A percentile compares a stretch with the other conserved stretches of the same genome.
These are phyloP conservation scores for Tricholaema leucomelas DNA, from an alignment of 2,113 vertebrate genomes.

Conservation along the genomic window DNA sequence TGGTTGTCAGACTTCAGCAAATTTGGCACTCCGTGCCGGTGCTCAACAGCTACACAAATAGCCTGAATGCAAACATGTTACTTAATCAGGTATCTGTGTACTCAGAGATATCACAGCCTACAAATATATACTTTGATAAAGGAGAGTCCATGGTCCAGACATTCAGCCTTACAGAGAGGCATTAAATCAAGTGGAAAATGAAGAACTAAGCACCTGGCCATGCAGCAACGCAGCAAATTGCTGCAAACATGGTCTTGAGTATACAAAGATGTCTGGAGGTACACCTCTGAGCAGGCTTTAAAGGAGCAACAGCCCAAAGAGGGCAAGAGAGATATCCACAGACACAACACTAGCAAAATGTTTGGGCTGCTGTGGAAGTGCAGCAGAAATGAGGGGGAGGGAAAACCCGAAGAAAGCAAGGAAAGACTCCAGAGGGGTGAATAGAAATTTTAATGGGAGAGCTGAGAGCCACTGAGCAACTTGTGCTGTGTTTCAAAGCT, in stretches of 20 bases:
- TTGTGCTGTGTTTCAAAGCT: background rate
- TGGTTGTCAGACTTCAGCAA: slow-evolving; percentile 23
- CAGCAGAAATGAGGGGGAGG: background rate
- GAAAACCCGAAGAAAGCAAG: fast-evolving
- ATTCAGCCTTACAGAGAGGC: background rate
- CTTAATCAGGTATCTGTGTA: slow-evolving; percentile 59
- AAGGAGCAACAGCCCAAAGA: background rate
- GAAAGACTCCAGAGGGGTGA: background rate
- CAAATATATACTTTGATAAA: slow-evolving; percentile 57
- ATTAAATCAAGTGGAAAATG: background rate
- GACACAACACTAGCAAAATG: background rate
- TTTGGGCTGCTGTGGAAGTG: background rate
- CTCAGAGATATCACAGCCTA: slow-evolving; percentile 39
- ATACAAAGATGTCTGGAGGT: background rate
- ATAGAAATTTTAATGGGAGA: background rate
- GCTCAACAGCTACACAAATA: slow-evolving; percentile 42
- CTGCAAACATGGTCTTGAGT: background rate
- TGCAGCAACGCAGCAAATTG: background rate
- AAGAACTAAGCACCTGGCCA: background rate
- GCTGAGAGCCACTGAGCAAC: background rate
- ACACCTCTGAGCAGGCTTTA: background rate
- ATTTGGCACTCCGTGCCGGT: background rate
- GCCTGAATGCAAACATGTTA: background rate
- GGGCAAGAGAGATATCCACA: background rate
- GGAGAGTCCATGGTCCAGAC: slow-evolving; percentile 37